Evolutionary conservation across 2,113 vertebrate genomes (phyloP).

Genomic region (Ctenodactylus gundi): DNA sequence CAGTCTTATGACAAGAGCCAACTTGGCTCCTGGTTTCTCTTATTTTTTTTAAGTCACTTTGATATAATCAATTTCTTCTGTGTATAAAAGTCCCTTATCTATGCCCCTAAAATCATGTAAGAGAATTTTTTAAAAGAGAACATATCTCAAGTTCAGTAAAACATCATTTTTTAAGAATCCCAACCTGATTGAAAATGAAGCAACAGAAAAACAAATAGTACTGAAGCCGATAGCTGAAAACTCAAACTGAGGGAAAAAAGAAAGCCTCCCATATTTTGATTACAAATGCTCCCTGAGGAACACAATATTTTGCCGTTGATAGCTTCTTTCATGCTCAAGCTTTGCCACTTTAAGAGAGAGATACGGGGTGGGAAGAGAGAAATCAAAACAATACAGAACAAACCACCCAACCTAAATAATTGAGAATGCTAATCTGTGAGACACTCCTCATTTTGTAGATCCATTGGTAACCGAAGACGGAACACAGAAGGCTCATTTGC

Average conservation of each 20-base stretch:
- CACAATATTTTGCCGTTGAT: neutral
- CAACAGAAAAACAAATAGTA: neutral
- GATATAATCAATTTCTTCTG: neutral
- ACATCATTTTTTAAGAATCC: neutral
- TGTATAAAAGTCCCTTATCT: neutral
- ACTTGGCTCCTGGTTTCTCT: neutral
- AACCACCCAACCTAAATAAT: neutral
- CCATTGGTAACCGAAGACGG: neutral
- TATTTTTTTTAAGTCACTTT: neutral
- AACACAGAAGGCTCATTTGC: accelerated
- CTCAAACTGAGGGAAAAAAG: neutral
- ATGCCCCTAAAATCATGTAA: neutral
- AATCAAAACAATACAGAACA: neutral
- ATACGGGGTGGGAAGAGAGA: too few relatives aligned
- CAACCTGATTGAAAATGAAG: neutral
- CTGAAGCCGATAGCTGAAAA: neutral
- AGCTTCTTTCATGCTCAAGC: neutral
- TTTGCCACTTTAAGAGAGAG: neutral
- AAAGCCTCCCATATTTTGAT: neutral
- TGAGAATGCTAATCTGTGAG: neutral
- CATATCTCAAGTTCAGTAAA: neutral
- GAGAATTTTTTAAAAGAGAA: neutral
- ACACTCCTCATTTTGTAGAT: neutral
- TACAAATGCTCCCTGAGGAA: neutral
- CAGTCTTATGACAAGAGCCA: neutral